Evolutionary conservation across 1,140 invertebrate genomes (phyloP).

Genomic region (Penaeus vannamei): DNA sequence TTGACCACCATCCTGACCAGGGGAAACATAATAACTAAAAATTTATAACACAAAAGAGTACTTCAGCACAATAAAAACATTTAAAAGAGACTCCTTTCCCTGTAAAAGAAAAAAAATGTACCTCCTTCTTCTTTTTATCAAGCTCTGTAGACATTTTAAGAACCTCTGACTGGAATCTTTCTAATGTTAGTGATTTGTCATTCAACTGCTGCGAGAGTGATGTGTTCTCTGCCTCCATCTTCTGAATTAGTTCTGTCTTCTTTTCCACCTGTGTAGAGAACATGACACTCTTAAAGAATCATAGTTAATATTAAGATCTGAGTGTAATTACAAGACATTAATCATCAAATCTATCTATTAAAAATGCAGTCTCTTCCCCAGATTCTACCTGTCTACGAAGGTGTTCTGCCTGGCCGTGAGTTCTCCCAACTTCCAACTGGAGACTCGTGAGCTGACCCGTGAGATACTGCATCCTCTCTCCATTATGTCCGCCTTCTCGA

Average conservation of each 20-base stretch:
- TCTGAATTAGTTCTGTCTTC: conserved; percentile 58
- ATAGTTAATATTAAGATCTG: background rate
- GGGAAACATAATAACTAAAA: too few species aligned
- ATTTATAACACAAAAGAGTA: too few species aligned
- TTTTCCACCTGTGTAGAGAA: conserved; percentile 58
- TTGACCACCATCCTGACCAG: background rate
- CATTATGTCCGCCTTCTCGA: conserved; percentile 55
- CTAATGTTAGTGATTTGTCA: conserved; percentile 52
- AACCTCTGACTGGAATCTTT: conserved; percentile 48
- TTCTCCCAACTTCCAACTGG: conserved; percentile 59
- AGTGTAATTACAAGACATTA: background rate
- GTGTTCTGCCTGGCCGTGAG: conserved; percentile 63
- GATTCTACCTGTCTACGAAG: conserved; percentile 60
- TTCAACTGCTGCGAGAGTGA: conserved; percentile 59
- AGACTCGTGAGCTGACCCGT: conserved; percentile 62
- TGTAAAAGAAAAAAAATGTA: conserved; percentile 20
- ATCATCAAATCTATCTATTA: background rate
- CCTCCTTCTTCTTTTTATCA: conserved; percentile 52
- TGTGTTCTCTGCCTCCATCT: conserved; percentile 58
- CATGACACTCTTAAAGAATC: background rate
- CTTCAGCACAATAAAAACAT: too few species aligned
- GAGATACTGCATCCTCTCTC: conserved; percentile 60
- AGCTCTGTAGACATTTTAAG: conserved; percentile 45
- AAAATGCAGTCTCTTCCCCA: background rate
- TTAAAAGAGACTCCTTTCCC: too few species aligned